Evolutionary conservation across 2,888 invertebrate genomes (phyloP), one percentile per base, ranked within the genome.

Genomic region (Eurytoma adleriae): DNA sequence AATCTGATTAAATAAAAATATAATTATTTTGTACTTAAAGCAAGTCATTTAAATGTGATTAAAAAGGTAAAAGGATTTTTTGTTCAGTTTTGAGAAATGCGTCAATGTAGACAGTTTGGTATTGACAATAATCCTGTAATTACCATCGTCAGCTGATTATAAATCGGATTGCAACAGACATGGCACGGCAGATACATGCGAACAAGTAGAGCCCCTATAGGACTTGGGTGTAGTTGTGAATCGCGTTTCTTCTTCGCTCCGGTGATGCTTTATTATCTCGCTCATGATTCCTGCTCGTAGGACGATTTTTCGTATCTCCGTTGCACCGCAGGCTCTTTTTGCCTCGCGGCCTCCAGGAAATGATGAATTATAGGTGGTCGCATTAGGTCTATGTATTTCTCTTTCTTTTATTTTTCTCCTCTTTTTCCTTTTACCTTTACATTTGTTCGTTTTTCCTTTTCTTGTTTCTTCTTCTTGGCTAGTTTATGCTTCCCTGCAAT

Each of bases 291-390:
- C 71, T 71, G 67, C 68, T 30, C 66, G 66, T 71, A 69, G 70
- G 68, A 73, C 74, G 70, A 81, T 81, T 81, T 80, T 81, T 81
- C 74, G 78, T 81, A 78, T 81, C 78, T 68, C 61, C 75, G 75
- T 56, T 48, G 64, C n/a, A 40, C 71, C 57, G 66, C 77, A 50
- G 64, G 62, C 62, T 62, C 56, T 78, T 81, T 78, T 78, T 81
- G 56, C 81, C 70, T 71, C 48, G 48, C 70, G 59, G 67, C 67
- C 62, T 79, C 67, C 75, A 82, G 79, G 82, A 82, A 79, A 82
- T 79, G 79, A 79, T 79, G 57, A 82, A 82, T 82, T 82, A 82
- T 66, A 79, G 72, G 64, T 72, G 57, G 77, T 62, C 68, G 27
- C 18, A 30, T 30, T 30, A 30, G 64, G 64, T 30, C 40, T 64